These are phyloP conservation scores for Porites australiensis DNA, from an alignment of 64 coral and sea anemone species.

Conservation along the genomic window DNA sequence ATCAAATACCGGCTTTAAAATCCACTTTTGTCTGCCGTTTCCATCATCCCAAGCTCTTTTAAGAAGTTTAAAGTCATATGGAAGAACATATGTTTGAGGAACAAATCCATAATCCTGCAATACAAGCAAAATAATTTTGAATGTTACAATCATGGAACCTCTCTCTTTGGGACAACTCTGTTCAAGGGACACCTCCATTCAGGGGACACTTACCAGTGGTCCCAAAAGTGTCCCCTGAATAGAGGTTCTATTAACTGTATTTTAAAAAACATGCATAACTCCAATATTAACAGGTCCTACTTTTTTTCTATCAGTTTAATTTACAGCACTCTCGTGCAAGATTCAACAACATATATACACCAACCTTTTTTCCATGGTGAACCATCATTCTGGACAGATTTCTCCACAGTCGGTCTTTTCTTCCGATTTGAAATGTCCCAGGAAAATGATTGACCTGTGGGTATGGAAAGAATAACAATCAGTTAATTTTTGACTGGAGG, in stretches of 20 bases:
- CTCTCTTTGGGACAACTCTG: too few relatives aligned
- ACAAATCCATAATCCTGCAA: conserved; percentile 97
- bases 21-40: conserved; percentile 94
- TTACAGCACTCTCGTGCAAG: too few relatives aligned
- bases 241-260: too few relatives aligned
- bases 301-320: too few relatives aligned
- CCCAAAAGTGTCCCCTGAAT: too few relatives aligned
- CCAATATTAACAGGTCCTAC: too few relatives aligned
- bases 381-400: conserved; percentile 90
- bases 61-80: conserved; percentile 92
- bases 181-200: too few relatives aligned
- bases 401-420: conserved; percentile 97
- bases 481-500: too few relatives aligned
- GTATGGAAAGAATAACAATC: background rate
- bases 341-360: background rate
- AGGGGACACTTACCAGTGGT: too few relatives aligned
- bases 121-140: background rate
- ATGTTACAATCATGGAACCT: too few relatives aligned
- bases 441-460: conserved; percentile 97
- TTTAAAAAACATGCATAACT: too few relatives aligned
- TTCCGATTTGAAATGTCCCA: conserved; percentile 99
- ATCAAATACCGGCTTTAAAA: conserved; percentile 90
- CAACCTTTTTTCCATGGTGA: conserved; percentile 94
- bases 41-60: conserved; percentile 99
- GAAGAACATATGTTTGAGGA: conserved; percentile 93